phyloP scores from a whole-genome alignment of 2,113 vertebrate species.

The Pelecanoides urinatrix region DNA sequence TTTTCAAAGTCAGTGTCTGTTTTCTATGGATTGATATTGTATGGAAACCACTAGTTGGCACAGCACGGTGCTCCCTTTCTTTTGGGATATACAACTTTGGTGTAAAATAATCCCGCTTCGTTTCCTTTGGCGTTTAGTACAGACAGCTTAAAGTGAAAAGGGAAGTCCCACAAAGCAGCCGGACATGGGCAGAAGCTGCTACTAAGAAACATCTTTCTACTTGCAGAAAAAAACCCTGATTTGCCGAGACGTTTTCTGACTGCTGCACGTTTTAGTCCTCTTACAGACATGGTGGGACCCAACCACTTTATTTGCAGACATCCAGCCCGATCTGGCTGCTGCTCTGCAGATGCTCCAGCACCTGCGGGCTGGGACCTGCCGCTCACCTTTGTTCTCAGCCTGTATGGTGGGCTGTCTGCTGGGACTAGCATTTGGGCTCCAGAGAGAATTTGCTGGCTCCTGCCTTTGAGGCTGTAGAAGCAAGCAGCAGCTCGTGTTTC shows the following conservation, averaged over 20 bases:
- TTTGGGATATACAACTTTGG: constrained; percentile 41
- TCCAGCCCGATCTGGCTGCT: neutral
- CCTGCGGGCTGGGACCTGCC: neutral
- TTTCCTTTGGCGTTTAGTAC: constrained; percentile 28
- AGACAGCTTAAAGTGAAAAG: constrained; percentile 46
- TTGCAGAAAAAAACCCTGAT: neutral
- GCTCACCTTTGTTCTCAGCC: constrained; percentile 25
- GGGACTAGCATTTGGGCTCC: constrained; percentile 10
- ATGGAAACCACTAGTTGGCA: constrained; percentile 61
- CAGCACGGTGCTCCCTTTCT: constrained; percentile 54
- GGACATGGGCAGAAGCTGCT: constrained; percentile 12
- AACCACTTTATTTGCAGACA: neutral
- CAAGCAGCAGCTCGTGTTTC: neutral
- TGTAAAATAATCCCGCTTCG: constrained; percentile 59
- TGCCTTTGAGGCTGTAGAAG: constrained; percentile 26
- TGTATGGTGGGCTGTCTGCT: neutral
- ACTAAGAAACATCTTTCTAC: neutral
- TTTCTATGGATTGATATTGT: constrained; percentile 50
- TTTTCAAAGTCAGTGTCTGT: constrained; percentile 39
- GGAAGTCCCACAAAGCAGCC: constrained; percentile 40
- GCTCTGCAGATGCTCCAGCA: neutral
- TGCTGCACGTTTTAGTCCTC: neutral
- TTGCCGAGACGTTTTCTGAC: neutral
- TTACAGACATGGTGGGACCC: neutral
- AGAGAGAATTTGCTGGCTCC: constrained; percentile 25